Conservation (phyloP, 2,797 vertebrate species). For the Amphiprion clarkii region DNA sequence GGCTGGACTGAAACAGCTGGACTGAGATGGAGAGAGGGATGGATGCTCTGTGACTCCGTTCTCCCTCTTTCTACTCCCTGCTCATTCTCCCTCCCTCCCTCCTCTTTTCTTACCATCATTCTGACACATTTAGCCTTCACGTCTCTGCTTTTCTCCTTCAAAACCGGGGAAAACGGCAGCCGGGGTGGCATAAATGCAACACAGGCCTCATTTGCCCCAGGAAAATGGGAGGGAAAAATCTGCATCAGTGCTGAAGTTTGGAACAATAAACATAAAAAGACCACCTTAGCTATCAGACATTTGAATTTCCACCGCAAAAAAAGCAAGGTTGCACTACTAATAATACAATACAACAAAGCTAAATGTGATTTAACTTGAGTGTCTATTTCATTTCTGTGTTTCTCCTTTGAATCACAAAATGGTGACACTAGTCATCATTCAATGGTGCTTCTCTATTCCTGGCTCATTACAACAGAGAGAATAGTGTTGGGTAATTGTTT, state of each 20-base stretch:
- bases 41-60: constrained; percentile 34
- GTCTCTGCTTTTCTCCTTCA: constrained; percentile 44
- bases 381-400: constrained; percentile 43
- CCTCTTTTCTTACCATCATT: constrained; percentile 23
- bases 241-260: constrained; percentile 14
- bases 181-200: constrained; percentile 48
- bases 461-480: constrained; percentile 70
- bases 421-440: constrained; percentile 60
- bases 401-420: constrained; percentile 64
- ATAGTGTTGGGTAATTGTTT: constrained; percentile 65
- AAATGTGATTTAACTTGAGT: constrained; percentile 51
- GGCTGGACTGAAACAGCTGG: constrained; percentile 57
- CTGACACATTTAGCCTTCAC: constrained; percentile 57
- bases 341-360: constrained; percentile 12
- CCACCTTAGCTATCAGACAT: background rate
- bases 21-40: constrained; percentile 46
- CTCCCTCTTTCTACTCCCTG: constrained; percentile 13
- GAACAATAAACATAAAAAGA: constrained; percentile 26
- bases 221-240: background rate
- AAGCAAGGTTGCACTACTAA: background rate
- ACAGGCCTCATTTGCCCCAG: constrained; percentile 50
- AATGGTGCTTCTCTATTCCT: constrained; percentile 48
- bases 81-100: background rate
- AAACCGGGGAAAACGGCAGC: constrained; percentile 19
- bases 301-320: background rate